phyloP scores from a whole-genome alignment of 2,113 vertebrate genomes.

The Oriolus oriolus region DNA sequence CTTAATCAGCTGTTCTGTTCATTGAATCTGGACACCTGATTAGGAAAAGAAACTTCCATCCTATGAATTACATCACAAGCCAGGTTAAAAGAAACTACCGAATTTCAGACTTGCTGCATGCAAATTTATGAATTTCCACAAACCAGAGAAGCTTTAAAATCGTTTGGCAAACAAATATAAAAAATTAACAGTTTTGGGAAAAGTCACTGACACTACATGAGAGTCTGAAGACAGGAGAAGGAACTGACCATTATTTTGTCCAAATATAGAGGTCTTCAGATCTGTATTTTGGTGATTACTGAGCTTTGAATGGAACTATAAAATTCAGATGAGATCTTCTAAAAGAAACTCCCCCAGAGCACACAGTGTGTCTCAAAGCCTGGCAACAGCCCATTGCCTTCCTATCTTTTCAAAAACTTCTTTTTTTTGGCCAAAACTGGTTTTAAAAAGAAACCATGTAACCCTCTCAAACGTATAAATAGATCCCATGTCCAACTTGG shows the following conservation, averaged over 20 bases:
- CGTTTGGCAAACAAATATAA: neutral
- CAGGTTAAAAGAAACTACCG: neutral
- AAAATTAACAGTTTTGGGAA: neutral
- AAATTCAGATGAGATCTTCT: neutral
- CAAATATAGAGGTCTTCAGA: neutral
- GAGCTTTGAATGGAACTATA: neutral
- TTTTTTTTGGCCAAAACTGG: neutral
- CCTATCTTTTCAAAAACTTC: neutral
- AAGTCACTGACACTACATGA: neutral
- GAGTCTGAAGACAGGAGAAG: neutral
- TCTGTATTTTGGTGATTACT: neutral
- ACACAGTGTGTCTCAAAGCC: neutral
- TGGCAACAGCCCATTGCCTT: neutral
- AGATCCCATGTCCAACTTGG: neutral
- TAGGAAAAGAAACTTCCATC: neutral
- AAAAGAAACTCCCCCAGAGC: neutral
- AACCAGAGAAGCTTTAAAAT: neutral
- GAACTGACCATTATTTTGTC: neutral
- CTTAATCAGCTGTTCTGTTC: neutral
- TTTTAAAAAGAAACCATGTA: neutral
- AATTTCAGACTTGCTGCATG: neutral
- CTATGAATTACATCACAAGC: neutral
- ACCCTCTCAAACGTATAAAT: neutral
- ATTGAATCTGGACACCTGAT: neutral
- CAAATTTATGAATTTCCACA: neutral